Evolutionary conservation across 1,140 invertebrate species (phyloP).

Genomic region (Sitophilus oryzae): DNA sequence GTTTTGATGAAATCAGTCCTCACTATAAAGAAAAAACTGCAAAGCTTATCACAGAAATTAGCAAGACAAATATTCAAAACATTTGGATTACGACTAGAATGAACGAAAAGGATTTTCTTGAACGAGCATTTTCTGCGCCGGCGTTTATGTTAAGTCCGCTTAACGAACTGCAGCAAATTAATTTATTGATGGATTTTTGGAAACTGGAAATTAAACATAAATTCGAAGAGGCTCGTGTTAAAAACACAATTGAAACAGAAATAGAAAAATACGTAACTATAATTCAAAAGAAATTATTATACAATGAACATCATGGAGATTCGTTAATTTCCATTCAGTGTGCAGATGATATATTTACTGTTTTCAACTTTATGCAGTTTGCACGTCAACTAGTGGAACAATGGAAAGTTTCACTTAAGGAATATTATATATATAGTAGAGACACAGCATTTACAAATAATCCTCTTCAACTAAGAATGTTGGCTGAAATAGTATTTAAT

Average conservation of each 20-base stretch:
- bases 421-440: too few species aligned
- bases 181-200: slow-evolving; percentile 1
- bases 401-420: neutral
- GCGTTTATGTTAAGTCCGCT: neutral
- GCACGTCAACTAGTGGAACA: neutral
- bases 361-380: neutral
- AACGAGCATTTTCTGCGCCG: neutral
- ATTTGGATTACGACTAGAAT: slow-evolving; percentile 1
- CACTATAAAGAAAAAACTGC: neutral
- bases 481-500: neutral
- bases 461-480: slow-evolving; percentile 1
- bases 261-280: too few species aligned
- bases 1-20: slow-evolving; percentile 5
- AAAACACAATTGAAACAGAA: neutral
- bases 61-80: neutral
- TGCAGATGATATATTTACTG: too few species aligned
- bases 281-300: neutral
- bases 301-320: neutral
- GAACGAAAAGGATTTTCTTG: neutral
- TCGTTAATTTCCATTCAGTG: too few species aligned
- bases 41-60: neutral
- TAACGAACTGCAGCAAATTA: neutral
- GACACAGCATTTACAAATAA: neutral
- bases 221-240: neutral
- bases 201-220: neutral